phyloP scores from a whole-genome alignment of 1,140 invertebrate species.

The Scaptomyza pallida region DNA sequence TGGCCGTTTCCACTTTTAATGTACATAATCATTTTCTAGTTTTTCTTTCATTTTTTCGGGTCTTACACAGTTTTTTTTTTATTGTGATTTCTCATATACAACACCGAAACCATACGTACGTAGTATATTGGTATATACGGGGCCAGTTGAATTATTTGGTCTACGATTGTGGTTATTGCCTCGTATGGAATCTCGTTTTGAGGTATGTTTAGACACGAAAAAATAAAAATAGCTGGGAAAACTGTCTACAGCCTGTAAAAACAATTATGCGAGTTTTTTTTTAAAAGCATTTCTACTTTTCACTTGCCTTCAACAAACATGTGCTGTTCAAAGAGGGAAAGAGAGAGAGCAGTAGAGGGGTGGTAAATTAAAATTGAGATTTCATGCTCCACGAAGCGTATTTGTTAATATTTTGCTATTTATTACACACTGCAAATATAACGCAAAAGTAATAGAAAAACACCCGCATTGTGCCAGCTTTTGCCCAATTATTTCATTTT shows the following conservation, averaged over 20 bases:
- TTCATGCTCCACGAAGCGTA: slow-evolving; percentile 77
- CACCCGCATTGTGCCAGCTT: slow-evolving; percentile 51
- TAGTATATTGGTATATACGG: slow-evolving; percentile 2
- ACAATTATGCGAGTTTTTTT: slow-evolving; percentile 47
- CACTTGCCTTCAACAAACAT: slow-evolving; percentile 36
- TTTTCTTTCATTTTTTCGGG: slow-evolving; percentile 46
- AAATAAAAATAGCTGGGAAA: slow-evolving; percentile 16
- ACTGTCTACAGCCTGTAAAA: slow-evolving; percentile 19
- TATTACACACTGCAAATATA: slow-evolving; percentile 62
- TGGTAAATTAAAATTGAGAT: slow-evolving; percentile 67
- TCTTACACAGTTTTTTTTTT: slow-evolving; percentile 42
- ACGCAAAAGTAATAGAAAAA: slow-evolving; percentile 19
- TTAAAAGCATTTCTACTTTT: slow-evolving; percentile 63
- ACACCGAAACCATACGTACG: neutral
- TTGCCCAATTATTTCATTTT: slow-evolving; percentile 51
- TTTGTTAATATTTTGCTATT: slow-evolving; percentile 80
- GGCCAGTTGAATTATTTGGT: slow-evolving; percentile 20
- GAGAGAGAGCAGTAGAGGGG: slow-evolving; percentile 9
- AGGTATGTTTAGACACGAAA: neutral
- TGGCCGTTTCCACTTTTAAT: slow-evolving; percentile 72
- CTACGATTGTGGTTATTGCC: slow-evolving; percentile 26
- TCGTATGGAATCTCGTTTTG: slow-evolving; percentile 30
- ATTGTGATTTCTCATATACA: slow-evolving; percentile 49
- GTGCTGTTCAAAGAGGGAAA: slow-evolving; percentile 7
- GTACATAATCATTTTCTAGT: slow-evolving; percentile 71